These are phyloP conservation scores for Keiferia lycopersicella DNA, from an alignment of 2,888 invertebrate genomes.

Conservation along the genomic window DNA sequence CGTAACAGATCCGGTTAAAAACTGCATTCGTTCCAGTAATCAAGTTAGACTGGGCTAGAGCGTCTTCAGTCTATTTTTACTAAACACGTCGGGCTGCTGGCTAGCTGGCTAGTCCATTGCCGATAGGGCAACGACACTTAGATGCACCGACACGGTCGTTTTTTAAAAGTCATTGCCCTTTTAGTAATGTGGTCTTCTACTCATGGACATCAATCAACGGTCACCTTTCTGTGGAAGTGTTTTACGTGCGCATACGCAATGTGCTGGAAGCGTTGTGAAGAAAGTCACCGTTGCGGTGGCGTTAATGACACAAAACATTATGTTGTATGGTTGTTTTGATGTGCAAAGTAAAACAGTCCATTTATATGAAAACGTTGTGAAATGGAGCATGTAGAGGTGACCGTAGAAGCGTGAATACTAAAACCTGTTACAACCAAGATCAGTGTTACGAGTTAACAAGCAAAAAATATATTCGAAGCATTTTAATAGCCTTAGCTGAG, in stretches of 20 bases:
- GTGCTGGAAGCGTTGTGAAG: slow-evolving; percentile 11
- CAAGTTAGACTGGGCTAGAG: slow-evolving; percentile 16
- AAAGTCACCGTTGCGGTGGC: neutral
- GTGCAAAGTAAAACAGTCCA: neutral
- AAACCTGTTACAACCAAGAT: neutral
- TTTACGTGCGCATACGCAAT: slow-evolving; percentile 9
- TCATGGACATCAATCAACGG: slow-evolving; percentile 42
- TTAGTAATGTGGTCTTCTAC: slow-evolving; percentile 35
- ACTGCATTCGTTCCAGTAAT: slow-evolving; percentile 13
- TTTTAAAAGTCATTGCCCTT: slow-evolving; percentile 70
- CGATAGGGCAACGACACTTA: slow-evolving; percentile 57
- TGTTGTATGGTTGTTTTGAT: neutral
- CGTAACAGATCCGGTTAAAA: slow-evolving; percentile 1
- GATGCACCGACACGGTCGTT: slow-evolving; percentile 61
- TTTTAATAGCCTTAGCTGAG: slow-evolving; percentile 16
- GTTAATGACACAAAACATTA: slow-evolving; percentile 9
- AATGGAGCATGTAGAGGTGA: no score
- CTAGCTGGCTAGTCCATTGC: slow-evolving; percentile 32
- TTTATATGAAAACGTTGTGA: neutral
- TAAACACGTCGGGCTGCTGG: slow-evolving; percentile 40
- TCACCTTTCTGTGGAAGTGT: slow-evolving; percentile 35
- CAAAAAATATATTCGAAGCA: neutral
- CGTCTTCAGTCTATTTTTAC: slow-evolving; percentile 29
- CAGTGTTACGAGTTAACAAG: neutral
- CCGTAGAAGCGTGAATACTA: neutral